Percentiles rank a stretch among this genome's conserved stretches.
These are phyloP conservation scores for Rhadina sibilatrix DNA, from an alignment of 2,113 vertebrate species.

Conservation along the genomic window DNA sequence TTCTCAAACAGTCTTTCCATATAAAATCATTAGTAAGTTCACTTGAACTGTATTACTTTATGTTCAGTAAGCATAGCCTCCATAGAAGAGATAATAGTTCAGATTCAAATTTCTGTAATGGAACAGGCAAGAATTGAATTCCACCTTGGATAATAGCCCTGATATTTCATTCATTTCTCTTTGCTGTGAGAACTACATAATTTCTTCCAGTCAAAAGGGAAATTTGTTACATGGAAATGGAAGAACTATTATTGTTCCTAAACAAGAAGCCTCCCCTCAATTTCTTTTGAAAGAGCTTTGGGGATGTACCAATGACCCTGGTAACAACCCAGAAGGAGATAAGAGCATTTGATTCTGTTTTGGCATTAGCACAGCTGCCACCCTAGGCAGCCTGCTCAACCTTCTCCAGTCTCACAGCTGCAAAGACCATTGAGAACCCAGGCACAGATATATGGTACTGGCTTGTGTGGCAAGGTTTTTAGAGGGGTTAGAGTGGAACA, in stretches of 20 bases:
- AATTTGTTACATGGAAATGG: not conserved
- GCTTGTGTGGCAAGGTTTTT: not conserved
- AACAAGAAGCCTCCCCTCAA: not conserved
- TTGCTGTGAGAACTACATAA: not conserved
- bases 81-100: not conserved
- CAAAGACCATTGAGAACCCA: not conserved
- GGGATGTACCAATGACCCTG: not conserved
- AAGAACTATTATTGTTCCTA: not conserved
- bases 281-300: not conserved
- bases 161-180: constrained; percentile 3
- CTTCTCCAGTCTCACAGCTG: not conserved
- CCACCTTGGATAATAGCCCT: not conserved
- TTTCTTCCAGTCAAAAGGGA: constrained; percentile 17
- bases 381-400: not conserved
- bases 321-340: not conserved
- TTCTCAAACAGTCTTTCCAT: not conserved
- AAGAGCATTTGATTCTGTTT: not conserved
- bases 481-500: not conserved
- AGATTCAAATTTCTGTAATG: constrained; percentile 9
- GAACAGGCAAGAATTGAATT: constrained; percentile 14
- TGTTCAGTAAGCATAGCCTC: not conserved
- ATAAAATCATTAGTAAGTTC: not conserved
- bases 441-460: not conserved
- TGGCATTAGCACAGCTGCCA: not conserved
- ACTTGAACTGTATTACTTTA: not conserved